A percentile compares a stretch with the other conserved stretches of the same genome.
Evolutionary conservation across 2,888 invertebrate genomes (phyloP).

Genomic region (Tetramorium bicarinatum): DNA sequence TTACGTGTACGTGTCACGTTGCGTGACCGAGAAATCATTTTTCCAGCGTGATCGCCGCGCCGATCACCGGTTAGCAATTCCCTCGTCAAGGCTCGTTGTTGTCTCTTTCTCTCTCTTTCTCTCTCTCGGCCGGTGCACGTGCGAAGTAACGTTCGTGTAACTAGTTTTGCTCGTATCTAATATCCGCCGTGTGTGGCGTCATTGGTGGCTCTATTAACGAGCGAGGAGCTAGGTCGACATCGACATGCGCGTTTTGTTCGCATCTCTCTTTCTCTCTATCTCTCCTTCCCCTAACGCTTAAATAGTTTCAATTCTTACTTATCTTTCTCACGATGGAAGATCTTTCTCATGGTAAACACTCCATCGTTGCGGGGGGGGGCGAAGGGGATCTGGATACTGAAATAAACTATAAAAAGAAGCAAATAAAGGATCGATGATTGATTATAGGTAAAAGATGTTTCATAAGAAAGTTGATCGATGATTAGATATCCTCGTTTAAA

Average conservation of each 20-base stretch:
- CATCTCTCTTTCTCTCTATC: constrained; percentile 1
- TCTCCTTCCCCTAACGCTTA: background rate
- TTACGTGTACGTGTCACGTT: constrained; percentile 45
- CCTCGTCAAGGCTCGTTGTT: constrained; percentile 52
- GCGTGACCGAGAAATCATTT: constrained; percentile 56
- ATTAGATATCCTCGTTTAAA: background rate
- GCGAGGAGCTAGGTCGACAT: constrained; percentile 43
- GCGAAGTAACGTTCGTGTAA: constrained; percentile 54
- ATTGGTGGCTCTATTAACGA: constrained; percentile 56
- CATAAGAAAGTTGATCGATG: background rate
- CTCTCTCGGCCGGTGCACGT: constrained; percentile 30
- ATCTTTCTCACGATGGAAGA: background rate
- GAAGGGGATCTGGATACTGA: background rate
- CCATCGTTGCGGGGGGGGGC: background rate
- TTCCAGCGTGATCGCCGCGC: constrained; percentile 45
- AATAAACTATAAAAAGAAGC: background rate
- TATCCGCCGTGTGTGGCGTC: constrained; percentile 51
- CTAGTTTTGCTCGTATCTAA: constrained; percentile 57
- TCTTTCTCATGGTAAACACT: background rate
- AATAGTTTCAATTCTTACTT: constrained; percentile 4
- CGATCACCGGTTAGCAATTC: constrained; percentile 54
- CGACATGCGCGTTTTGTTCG: constrained; percentile 21
- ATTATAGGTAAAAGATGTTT: too few species aligned
- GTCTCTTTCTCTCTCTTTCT: background rate
- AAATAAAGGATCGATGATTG: background rate